Evolutionary conservation across 2,113 vertebrate genomes (phyloP), one percentile per base, ranked within the genome.

Genomic region (Xiphophorus couchianus): DNA sequence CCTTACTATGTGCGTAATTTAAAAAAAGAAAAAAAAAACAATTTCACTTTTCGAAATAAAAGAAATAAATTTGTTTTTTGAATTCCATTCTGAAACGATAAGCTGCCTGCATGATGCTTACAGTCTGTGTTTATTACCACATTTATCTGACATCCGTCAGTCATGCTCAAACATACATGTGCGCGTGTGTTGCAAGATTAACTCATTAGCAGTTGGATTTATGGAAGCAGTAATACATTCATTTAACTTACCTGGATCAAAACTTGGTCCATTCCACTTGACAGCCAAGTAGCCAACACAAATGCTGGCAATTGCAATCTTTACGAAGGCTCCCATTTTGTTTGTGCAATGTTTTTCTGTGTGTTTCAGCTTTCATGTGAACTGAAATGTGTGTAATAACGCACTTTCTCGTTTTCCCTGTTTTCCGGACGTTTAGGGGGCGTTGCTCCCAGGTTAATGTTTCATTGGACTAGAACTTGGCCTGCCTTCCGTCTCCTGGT

Each of bases 161-260:
- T 44, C 44, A 48, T 2, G 44, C 5, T 19, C 15, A 44, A 44
- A 1, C 15, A 44, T 3, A 7, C 31, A 44, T 15, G 42, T 44
- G 30, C 11, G 35, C 25, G 25, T 17, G 13, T 17, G 31, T 3
- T 14, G 19, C 22, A 65, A 12, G 29, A 30, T 5, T 14, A 7
- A 31, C 8, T n/a, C 29, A 11, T 29, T 22, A 33, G 14, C 1
- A 19, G 62, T 17, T 48, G 17, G 5, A 48, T 17, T 5, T 48
- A 5, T 17, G 5, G 17, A 19, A 48, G 44, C 44, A 48, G 5
- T 44, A 65, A 65, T 7, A 15, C 15, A 28, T 15, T 65, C 37
- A 42, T 15, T 37, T 17, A 81, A 91, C 92, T 81, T 90, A 94
- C 94, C 94, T 82, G 88, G 33, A 30, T 90, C 58, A 73, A 95